Evolutionary conservation across 2,888 invertebrate genomes (phyloP).

Genomic region (Euzetes globulus): DNA sequence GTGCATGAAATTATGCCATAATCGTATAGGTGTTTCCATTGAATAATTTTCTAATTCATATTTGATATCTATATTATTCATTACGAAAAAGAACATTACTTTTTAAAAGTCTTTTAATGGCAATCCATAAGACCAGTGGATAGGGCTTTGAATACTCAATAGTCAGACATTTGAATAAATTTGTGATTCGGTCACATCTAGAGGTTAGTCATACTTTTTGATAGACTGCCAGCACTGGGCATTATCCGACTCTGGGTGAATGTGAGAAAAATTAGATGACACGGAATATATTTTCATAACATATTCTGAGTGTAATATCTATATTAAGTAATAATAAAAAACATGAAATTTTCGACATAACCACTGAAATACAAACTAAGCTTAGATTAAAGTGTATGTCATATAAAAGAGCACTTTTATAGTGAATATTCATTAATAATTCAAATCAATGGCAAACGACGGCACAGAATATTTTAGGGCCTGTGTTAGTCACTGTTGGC

Average conservation of each 20-base stretch:
- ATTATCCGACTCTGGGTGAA: too few species aligned
- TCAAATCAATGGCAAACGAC: not conserved
- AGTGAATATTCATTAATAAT: constrained; percentile 16
- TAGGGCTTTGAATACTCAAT: not conserved
- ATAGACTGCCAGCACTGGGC: too few species aligned
- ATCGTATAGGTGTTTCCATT: not conserved
- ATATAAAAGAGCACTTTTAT: not conserved
- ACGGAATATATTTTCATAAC: not conserved
- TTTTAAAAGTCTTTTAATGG: not conserved
- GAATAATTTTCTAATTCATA: not conserved
- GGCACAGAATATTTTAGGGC: not conserved
- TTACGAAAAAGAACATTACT: not conserved
- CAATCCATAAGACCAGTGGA: not conserved
- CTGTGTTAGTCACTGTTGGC: not conserved
- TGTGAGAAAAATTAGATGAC: too few species aligned
- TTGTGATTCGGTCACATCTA: not conserved
- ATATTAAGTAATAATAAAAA: not conserved
- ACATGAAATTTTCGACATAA: not conserved
- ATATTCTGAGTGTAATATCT: not conserved
- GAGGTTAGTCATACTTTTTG: too few species aligned
- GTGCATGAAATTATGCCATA: not conserved
- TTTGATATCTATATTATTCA: not conserved
- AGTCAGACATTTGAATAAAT: not conserved
- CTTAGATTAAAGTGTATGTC: constrained; percentile 2
- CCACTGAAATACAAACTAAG: constrained; percentile 9